These are phyloP conservation scores for Hephaestus fuliginosus DNA, from an alignment of 2,797 vertebrate genomes.

Conservation along the genomic window DNA sequence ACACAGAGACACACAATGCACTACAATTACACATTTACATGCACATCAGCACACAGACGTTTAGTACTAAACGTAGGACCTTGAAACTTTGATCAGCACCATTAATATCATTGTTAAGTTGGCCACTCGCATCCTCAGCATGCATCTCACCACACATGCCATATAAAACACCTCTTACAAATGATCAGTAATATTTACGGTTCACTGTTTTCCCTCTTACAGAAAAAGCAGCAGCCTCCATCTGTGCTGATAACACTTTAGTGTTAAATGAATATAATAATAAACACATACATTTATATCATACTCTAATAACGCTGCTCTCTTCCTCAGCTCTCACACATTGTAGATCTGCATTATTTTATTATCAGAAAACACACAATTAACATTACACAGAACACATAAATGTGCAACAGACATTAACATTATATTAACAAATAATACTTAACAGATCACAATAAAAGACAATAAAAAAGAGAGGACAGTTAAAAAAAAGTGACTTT, in stretches of 20 bases:
- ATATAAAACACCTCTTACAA: conserved; percentile 3
- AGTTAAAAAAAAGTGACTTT: background rate
- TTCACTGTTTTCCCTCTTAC: background rate
- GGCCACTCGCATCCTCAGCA: background rate
- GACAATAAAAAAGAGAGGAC: background rate
- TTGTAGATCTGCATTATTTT: background rate
- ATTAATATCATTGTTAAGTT: conserved; percentile 15
- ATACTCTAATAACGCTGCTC: background rate
- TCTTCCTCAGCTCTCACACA: background rate
- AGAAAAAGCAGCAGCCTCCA: background rate
- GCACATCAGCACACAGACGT: background rate
- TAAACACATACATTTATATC: background rate
- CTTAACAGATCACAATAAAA: background rate
- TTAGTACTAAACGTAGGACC: background rate
- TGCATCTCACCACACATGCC: background rate
- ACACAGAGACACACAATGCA: too few species aligned
- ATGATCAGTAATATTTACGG: conserved; percentile 1
- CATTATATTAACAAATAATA: background rate
- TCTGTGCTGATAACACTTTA: conserved; percentile 9
- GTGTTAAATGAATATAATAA: background rate
- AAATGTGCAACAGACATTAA: background rate
- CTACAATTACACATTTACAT: too few species aligned
- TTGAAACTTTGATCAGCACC: conserved; percentile 44
- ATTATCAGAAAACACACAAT: background rate
- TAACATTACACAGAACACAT: background rate